Evolutionary conservation across 23 tunicate genomes (phyloP), one percentile per base, ranked within the genome.

Genomic region (Ascidia mentula): DNA sequence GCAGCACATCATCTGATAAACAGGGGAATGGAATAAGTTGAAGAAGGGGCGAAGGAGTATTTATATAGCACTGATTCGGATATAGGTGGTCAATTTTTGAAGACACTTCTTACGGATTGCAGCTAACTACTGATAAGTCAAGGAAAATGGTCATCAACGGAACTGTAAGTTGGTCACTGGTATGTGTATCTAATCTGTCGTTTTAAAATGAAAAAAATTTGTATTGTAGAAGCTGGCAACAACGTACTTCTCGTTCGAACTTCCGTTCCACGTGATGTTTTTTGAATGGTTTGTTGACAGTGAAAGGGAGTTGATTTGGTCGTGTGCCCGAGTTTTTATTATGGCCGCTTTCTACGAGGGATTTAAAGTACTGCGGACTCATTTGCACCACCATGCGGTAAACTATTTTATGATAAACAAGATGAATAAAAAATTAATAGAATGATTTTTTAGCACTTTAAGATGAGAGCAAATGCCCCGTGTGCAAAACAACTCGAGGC

Each of bases 291-390:
- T 40, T 31, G 65, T 81, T 61, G 45, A 40, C n/a, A 75, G 46
- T 30, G 76, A 81, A 37, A 78, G 92, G 5, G 61, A 81, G 32
- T 46, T 87, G 40, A 82, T 80, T 15, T 86, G 78, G 26, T 72
- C 92, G 24, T 87, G 92, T 34, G 69, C 82, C 72, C 86, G 84
- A 8, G 80, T 81, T 40, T 82, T 87, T 30, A 30, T 87, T 37
- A 36, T 87, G 37, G 72, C 92, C 36, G 31, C 82, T 15, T 53
- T 87, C 24, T 81, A 87, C 86, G 92, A 87, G 69, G 92, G 92
- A 40, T 42, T 87, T 59, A 81, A 81, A 42, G 74, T 46, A 31
- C 40, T 81, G 46, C 86, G 92, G 12, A 36, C 82, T 26, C 59
- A 65, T 40, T 30, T 87, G 17, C 30, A 70, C 38, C 34, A 22